A percentile compares a stretch with the other conserved stretches of the same genome.
phyloP scores from a whole-genome alignment of 92 coral and sea anemone species.

The Hydrozoanthus gracilis region DNA sequence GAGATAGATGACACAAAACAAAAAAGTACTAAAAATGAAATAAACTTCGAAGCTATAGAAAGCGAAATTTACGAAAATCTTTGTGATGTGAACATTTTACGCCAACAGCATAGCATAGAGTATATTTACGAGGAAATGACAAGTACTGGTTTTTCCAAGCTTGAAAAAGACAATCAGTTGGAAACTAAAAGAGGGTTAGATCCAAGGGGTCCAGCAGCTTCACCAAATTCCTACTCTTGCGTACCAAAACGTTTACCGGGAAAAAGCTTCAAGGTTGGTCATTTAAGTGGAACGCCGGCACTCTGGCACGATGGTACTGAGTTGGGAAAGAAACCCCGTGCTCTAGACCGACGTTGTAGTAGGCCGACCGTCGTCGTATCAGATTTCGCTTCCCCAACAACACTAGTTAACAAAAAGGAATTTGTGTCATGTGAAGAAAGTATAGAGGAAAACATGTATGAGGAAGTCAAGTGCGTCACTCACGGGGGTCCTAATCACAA shows the following conservation, averaged over 20 bases:
- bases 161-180: neutral
- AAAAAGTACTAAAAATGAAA: neutral
- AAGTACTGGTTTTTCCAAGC: neutral
- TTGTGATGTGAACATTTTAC: neutral
- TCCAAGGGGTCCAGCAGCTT: neutral
- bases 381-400: neutral
- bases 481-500: neutral
- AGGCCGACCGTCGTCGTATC: neutral
- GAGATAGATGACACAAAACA: neutral
- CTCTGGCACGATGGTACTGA: neutral
- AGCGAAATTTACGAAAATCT: slow-evolving; percentile 31
- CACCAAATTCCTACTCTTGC: slow-evolving; percentile 24
- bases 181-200: neutral
- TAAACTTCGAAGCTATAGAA: neutral
- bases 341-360: slow-evolving; percentile 6
- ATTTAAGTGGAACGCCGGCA: neutral
- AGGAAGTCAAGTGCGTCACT: neutral
- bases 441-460: slow-evolving; percentile 10
- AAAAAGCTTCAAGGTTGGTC: neutral
- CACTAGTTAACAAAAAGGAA: neutral
- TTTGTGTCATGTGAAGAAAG: neutral
- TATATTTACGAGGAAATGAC: slow-evolving; percentile 21
- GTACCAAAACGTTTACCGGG: neutral
- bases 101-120: neutral
- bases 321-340: neutral